Base-by-base conservation (phyloP, 2,113 vertebrate species). In the Plecotus auritus region DNA sequence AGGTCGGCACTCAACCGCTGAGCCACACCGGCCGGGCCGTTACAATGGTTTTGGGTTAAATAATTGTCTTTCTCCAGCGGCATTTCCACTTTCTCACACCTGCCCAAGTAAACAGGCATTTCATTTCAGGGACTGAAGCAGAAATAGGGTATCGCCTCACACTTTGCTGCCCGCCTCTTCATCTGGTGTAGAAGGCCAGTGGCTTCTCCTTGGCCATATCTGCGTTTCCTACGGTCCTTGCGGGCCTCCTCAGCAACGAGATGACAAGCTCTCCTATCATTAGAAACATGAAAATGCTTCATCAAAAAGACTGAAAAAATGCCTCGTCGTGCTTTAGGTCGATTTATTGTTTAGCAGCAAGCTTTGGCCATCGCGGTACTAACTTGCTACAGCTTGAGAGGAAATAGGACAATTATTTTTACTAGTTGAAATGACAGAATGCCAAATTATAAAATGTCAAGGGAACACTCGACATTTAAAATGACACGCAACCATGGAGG, bases 361-460 rank as follows among this genome's bases (percentile, higher is more conserved):
- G 82, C 7, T 67, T 96, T 90, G 77, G 32, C 67, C 37, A 40
- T 74, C 77, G 93, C 30, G 64, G 37, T 49, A 37, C 45, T 83
- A 94, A 91, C 45, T 12, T 92, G 59, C 40, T 64, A 54, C 16
- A 72, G n/a, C 72, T 89, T 77, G 54, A 85, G 51, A 95, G 37
- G 81, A 88, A 93, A 90, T 82, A 90, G 85, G 56, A 91, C 20
- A 87, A 64, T 93, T 91, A 73, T 96, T 97, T 96, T 91, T 74
- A 90, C 54, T 88, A 88, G 59, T 88, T 78, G 64, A 93, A 93
- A 86, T 92, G 91, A 92, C 87, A 97, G 90, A 93, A 96, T 72
- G 73, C 61, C 92, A 94, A 93, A 96, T 96, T 90, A 59, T 64
- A 82, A 96, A 93, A 93, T 0, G 20, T 83, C 35, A n/a, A 4